These are phyloP conservation scores for Ivindomyrus marchei DNA, from an alignment of 2,113 vertebrate genomes.

Conservation along the genomic window DNA sequence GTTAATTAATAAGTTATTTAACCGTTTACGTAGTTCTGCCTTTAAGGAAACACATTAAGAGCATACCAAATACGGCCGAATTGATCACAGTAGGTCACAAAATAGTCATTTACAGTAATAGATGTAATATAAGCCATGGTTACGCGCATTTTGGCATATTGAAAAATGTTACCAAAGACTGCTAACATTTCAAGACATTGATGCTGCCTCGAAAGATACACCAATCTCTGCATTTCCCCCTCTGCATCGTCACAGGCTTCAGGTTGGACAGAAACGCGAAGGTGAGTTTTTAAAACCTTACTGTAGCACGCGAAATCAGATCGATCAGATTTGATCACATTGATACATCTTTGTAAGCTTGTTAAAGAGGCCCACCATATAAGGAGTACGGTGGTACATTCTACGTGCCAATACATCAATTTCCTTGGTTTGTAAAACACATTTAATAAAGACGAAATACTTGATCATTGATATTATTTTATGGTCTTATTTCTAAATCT, in stretches of 20 bases:
- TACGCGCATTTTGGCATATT: neutral
- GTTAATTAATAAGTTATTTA: neutral
- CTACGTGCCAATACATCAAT: neutral
- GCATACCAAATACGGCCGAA: neutral
- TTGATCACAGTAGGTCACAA: constrained; percentile 4
- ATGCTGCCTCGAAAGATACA: neutral
- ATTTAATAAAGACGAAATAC: neutral
- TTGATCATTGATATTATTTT: neutral
- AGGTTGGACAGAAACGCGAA: neutral
- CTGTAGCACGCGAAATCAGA: neutral
- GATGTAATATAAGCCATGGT: neutral
- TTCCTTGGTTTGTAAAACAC: neutral
- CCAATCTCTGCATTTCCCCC: neutral
- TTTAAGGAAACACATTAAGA: neutral
- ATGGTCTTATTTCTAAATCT: neutral
- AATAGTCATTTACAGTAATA: constrained; percentile 20
- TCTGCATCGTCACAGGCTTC: neutral
- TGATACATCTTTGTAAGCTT: neutral
- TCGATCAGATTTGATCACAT: neutral
- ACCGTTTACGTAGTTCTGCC: neutral
- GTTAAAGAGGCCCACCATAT: neutral
- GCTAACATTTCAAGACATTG: neutral
- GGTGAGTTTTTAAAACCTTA: neutral
- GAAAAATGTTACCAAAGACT: neutral
- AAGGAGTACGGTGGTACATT: neutral